A percentile compares a stretch with the other conserved stretches of the same genome.
These are phyloP conservation scores for Papilio gigon DNA, from an alignment of 2,888 invertebrate species.

Conservation along the genomic window DNA sequence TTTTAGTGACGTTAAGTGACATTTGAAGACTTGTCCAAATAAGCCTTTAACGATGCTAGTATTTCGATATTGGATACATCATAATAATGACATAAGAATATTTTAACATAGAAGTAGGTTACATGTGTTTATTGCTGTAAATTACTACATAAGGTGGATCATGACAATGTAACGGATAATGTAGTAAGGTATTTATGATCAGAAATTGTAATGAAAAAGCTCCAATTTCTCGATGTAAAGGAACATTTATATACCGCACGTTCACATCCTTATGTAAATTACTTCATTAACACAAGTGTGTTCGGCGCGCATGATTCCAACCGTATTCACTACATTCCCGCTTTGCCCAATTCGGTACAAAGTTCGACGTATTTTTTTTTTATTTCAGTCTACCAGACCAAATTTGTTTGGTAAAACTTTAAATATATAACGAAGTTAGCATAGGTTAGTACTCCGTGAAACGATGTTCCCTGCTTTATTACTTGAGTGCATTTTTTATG, in stretches of 20 bases:
- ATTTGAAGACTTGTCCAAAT: constrained; percentile 8
- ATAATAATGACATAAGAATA: neutral
- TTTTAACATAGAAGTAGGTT: neutral
- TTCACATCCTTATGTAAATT: constrained; percentile 51
- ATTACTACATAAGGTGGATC: too few species aligned
- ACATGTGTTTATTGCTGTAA: too few species aligned
- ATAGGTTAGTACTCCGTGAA: constrained; percentile 12
- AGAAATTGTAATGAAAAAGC: constrained; percentile 11
- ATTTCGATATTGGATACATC: neutral
- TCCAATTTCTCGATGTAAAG: constrained; percentile 24
- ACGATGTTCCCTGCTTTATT: constrained; percentile 1
- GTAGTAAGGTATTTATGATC: neutral
- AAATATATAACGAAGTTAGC: constrained; percentile 30
- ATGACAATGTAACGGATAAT: neutral
- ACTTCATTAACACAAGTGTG: constrained; percentile 47
- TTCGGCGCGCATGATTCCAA: constrained; percentile 40
- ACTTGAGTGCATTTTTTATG: constrained; percentile 15
- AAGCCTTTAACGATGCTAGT: neutral
- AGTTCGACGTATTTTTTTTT: constrained; percentile 17
- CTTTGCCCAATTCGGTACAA: constrained; percentile 25
- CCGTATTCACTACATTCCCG: constrained; percentile 30
- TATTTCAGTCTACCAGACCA: constrained; percentile 5
- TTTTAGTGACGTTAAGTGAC: constrained; percentile 16
- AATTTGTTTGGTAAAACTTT: constrained; percentile 31
- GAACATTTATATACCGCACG: constrained; percentile 37